Percentiles rank a stretch among this genome's conserved stretches.
phyloP scores from a whole-genome alignment of 2,888 invertebrate genomes.

The Clostera curtula region DNA sequence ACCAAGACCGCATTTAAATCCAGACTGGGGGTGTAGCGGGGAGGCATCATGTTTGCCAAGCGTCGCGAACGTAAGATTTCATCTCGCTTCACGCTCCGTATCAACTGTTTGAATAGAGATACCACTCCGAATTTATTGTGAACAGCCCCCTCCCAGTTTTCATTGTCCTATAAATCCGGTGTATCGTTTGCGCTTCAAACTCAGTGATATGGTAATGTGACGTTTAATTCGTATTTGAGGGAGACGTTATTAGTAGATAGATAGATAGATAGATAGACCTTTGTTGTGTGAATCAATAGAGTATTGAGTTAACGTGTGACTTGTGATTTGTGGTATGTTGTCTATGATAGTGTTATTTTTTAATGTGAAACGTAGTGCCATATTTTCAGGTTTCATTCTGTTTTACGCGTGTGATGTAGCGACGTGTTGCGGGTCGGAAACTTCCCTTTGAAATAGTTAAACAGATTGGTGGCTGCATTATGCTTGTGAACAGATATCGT shows the following conservation, averaged over 20 bases:
- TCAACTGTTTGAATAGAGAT: slow-evolving; percentile 73
- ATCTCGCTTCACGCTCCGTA: slow-evolving; percentile 54
- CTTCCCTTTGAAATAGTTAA: no score
- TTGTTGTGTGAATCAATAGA: slow-evolving; percentile 22
- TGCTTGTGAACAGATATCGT: no score
- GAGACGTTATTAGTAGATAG: slow-evolving; percentile 39
- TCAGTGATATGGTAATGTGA: slow-evolving; percentile 66
- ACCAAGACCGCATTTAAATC: slow-evolving; percentile 1
- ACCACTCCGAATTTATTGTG: slow-evolving; percentile 67
- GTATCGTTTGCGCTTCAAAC: slow-evolving; percentile 66
- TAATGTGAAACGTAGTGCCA: no score
- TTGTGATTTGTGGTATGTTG: no score
- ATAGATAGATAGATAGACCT: no score
- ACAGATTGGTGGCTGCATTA: no score
- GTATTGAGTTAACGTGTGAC: no score
- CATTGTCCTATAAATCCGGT: slow-evolving; percentile 66
- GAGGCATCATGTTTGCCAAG: slow-evolving; percentile 48
- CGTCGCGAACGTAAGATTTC: slow-evolving; percentile 60
- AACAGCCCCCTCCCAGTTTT: slow-evolving; percentile 35
- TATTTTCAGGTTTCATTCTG: no score
- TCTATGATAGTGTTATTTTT: no score
- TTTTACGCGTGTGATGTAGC: no score
- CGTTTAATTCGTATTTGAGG: slow-evolving; percentile 61
- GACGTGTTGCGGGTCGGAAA: no score
- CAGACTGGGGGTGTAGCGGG: slow-evolving; percentile 2